phyloP scores from a whole-genome alignment of 2,113 vertebrate species.

The Boulengeromyrus knoepffleri region DNA sequence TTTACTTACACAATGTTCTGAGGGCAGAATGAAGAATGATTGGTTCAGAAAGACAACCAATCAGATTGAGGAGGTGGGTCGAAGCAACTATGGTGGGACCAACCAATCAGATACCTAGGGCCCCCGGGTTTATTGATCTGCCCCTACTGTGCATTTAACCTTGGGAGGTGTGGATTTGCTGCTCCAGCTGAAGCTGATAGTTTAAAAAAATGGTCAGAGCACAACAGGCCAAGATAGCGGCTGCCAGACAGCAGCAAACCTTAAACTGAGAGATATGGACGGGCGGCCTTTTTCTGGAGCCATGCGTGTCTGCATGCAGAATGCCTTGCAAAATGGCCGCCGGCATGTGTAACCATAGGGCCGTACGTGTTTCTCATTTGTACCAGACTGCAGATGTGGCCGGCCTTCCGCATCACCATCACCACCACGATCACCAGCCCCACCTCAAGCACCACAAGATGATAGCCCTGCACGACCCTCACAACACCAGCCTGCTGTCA shows the following conservation, averaged over 20 bases:
- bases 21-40: too few relatives aligned
- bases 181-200: background rate
- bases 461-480: conserved; percentile 41
- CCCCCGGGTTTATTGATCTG: background rate
- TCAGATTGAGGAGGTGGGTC: too few relatives aligned
- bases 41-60: too few relatives aligned
- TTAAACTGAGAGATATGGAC: background rate
- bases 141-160: background rate
- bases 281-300: background rate
- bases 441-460: conserved; percentile 52
- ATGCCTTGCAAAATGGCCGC: background rate
- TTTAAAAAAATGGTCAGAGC: background rate
- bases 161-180: background rate
- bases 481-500: conserved; percentile 37
- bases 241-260: background rate
- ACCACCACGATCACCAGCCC: conserved; percentile 26
- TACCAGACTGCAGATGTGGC: background rate
- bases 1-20: too few relatives aligned
- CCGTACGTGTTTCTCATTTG: background rate
- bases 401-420: conserved; percentile 18
- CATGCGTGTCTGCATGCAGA: background rate
- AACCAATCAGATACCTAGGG: background rate
- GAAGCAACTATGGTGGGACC: too few relatives aligned
- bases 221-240: background rate
- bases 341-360: background rate